Evolutionary conservation across 2,888 invertebrate species (phyloP).

Genomic region (Sminthurinus aureus): DNA sequence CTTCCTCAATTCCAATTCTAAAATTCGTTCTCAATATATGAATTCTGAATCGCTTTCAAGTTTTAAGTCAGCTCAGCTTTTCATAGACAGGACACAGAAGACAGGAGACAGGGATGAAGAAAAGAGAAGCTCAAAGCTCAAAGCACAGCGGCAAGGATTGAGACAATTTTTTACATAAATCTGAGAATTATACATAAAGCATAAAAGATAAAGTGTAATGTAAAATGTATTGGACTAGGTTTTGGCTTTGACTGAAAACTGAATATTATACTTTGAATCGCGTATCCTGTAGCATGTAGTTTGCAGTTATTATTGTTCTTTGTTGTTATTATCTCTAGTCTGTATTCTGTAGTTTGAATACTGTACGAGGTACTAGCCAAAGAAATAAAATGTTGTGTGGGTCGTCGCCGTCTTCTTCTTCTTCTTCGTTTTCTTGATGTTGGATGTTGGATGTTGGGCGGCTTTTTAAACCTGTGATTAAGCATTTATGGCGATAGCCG

Average conservation of each 20-base stretch:
- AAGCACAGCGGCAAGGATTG: no score
- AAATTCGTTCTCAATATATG: neutral
- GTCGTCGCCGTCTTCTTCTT: neutral
- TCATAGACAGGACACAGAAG: no score
- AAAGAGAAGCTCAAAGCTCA: neutral
- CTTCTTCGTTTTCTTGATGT: neutral
- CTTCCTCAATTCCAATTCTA: constrained; percentile 13
- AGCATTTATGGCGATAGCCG: constrained; percentile 24
- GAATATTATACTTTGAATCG: neutral
- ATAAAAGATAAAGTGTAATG: no score
- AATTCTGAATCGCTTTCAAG: neutral
- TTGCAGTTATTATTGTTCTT: neutral
- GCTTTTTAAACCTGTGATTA: constrained; percentile 31
- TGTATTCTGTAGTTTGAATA: neutral
- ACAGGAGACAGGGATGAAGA: neutral
- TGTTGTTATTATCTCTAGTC: neutral
- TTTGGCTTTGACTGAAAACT: no score
- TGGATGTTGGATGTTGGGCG: constrained; percentile 7
- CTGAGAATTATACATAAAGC: no score
- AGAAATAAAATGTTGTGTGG: constrained; percentile 4
- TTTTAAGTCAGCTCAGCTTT: no score
- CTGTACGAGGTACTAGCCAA: neutral
- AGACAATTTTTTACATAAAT: no score
- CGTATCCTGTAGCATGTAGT: neutral
- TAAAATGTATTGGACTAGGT: no score